These are phyloP conservation scores for Galleria mellonella DNA, from an alignment of 1,140 invertebrate genomes.

Conservation along the genomic window DNA sequence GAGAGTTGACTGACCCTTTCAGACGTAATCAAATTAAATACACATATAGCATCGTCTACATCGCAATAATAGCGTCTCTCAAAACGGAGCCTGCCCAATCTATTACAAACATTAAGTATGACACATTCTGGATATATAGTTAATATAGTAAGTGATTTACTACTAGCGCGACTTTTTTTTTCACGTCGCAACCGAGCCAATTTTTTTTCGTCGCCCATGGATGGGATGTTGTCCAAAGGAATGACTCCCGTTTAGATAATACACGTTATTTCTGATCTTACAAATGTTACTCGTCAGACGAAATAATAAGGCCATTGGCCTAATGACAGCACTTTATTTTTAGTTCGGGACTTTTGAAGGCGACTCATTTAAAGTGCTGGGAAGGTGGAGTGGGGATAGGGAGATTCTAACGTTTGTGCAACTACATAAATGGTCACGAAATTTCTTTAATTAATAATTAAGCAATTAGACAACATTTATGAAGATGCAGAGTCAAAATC, in stretches of 20 bases:
- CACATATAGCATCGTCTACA: too few relatives aligned
- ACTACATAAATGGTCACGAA: background rate
- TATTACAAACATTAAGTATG: conserved; percentile 22
- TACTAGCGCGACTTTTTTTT: conserved; percentile 16
- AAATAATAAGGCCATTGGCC: conserved; percentile 69
- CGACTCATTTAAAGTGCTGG: conserved; percentile 34
- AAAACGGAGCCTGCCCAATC: conserved; percentile 18
- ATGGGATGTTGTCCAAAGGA: conserved; percentile 1
- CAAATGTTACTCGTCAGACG: conserved; percentile 62
- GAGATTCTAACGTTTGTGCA: too few relatives aligned
- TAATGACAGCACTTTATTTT: conserved; percentile 64
- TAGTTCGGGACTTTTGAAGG: conserved; percentile 46
- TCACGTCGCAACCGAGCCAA: conserved; percentile 39
- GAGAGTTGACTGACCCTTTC: too few relatives aligned
- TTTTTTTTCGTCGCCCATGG: conserved; percentile 36
- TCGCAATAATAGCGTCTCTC: background rate
- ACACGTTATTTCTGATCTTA: conserved; percentile 55
- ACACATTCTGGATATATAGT: conserved; percentile 23
- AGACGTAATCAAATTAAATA: too few relatives aligned
- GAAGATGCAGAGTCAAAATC: too few relatives aligned
- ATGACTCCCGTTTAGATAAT: conserved; percentile 49
- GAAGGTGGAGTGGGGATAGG: conserved; percentile 16
- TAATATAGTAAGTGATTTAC: conserved; percentile 30
- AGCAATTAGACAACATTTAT: too few relatives aligned
- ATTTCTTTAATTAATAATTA: background rate